Conservation (phyloP, 2,113 vertebrate genomes). For the Oryzias celebensis region DNA sequence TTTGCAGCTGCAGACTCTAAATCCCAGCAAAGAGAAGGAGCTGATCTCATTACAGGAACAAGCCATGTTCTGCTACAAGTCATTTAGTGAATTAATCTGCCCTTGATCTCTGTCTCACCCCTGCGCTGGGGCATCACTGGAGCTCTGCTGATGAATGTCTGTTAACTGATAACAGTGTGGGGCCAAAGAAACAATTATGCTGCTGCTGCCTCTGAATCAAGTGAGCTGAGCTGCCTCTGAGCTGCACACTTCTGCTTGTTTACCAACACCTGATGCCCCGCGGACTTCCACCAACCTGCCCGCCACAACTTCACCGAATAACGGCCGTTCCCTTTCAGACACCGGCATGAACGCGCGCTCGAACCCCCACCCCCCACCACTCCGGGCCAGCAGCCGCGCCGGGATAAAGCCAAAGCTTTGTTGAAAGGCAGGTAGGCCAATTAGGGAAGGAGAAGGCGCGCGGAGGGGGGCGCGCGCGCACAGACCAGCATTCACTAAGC, state of each 20-base stretch:
- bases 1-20: background rate
- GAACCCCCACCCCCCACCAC: constrained; percentile 78
- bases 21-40: constrained; percentile 8
- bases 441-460: constrained; percentile 72
- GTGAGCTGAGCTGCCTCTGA: background rate
- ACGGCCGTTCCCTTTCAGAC: constrained; percentile 45
- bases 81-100: constrained; percentile 86
- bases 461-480: constrained; percentile 74
- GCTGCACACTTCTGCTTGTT: constrained; percentile 11
- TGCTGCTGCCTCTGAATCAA: constrained; percentile 10
- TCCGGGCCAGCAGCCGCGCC: constrained; percentile 78
- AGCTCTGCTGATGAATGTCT: constrained; percentile 67
- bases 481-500: constrained; percentile 93
- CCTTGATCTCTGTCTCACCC: constrained; percentile 86
- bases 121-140: constrained; percentile 77
- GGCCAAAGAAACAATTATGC: constrained; percentile 68
- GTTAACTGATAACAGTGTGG: constrained; percentile 63
- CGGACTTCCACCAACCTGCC: background rate
- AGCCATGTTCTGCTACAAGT: constrained; percentile 63
- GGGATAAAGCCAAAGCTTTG: constrained; percentile 84
- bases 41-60: constrained; percentile 34
- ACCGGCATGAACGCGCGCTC: constrained; percentile 57
- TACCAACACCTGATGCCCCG: constrained; percentile 26
- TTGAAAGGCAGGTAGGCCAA: constrained; percentile 85
- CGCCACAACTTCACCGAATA: too few relatives aligned